Conservation (phyloP, 2,113 vertebrate species). For the Entomyzon cyanotis region DNA sequence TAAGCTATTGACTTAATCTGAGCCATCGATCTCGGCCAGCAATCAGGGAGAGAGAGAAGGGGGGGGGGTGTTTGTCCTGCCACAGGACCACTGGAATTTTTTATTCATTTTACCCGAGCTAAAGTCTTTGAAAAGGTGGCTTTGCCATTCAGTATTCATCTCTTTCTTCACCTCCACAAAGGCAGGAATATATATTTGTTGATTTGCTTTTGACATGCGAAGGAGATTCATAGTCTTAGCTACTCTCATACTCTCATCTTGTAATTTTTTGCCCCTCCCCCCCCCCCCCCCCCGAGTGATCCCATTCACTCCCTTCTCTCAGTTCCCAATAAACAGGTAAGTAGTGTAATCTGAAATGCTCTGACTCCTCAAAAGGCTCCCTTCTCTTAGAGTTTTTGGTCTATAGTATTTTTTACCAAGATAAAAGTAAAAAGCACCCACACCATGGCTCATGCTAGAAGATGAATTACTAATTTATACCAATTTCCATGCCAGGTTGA, state of each 20-base stretch:
- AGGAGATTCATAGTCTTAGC: neutral
- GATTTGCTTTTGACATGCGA: neutral
- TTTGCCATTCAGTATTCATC: neutral
- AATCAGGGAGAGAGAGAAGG: too few species aligned
- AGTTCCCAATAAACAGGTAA: neutral
- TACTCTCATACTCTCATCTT: neutral
- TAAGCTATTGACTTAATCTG: too few species aligned
- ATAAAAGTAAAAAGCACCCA: neutral
- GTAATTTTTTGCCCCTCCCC: neutral
- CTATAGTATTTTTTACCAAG: neutral
- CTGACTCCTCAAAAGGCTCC: neutral
- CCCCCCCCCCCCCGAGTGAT: neutral
- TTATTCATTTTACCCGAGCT: neutral
- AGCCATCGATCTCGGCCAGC: too few species aligned
- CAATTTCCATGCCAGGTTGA: neutral
- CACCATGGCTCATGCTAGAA: neutral
- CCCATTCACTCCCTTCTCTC: neutral
- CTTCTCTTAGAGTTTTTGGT: neutral
- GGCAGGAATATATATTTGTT: neutral
- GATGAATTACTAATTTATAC: neutral
- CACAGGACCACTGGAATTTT: neutral
- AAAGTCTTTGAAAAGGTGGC: neutral
- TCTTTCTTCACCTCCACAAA: neutral
- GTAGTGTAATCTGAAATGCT: neutral
- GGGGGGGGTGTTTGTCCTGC: too few species aligned